A percentile compares a stretch with the other conserved stretches of the same genome.
Conservation (phyloP, 2,113 vertebrate genomes). For the Pogonocichla stellata region DNA sequence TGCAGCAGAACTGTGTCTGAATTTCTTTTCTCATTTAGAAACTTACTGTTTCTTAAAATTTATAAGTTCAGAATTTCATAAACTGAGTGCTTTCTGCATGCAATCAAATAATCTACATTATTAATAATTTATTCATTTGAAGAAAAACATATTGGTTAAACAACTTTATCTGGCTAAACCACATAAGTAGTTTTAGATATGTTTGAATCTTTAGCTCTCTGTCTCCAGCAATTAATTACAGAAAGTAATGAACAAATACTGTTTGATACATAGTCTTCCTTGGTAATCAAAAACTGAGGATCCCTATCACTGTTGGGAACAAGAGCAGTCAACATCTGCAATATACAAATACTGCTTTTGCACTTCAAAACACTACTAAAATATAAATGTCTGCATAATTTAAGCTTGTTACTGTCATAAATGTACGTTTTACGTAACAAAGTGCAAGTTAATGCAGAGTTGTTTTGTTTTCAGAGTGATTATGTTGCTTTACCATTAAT, state of each 20-base stretch:
- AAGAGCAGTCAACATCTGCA: neutral
- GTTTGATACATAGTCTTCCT: neutral
- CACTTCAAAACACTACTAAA: neutral
- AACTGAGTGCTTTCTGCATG: neutral
- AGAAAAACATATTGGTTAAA: neutral
- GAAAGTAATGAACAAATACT: neutral
- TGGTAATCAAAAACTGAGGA: neutral
- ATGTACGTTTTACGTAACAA: constrained; percentile 52
- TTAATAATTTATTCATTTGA: neutral
- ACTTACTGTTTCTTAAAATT: neutral
- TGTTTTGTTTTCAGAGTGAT: constrained; percentile 76
- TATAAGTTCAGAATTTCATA: neutral
- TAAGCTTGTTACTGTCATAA: constrained; percentile 7
- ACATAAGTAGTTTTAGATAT: neutral
- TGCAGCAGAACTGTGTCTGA: neutral
- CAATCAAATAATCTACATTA: neutral
- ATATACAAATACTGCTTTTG: neutral
- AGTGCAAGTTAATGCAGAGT: constrained; percentile 64
- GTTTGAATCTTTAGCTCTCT: neutral
- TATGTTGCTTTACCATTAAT: constrained; percentile 68
- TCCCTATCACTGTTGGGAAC: neutral
- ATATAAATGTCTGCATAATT: neutral
- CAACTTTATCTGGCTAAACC: neutral
- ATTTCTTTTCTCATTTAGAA: neutral
- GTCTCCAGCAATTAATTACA: neutral